Percentiles rank a stretch among this genome's conserved stretches.
Conservation (phyloP, 2,113 vertebrate species). For the Bungarus multicinctus region DNA sequence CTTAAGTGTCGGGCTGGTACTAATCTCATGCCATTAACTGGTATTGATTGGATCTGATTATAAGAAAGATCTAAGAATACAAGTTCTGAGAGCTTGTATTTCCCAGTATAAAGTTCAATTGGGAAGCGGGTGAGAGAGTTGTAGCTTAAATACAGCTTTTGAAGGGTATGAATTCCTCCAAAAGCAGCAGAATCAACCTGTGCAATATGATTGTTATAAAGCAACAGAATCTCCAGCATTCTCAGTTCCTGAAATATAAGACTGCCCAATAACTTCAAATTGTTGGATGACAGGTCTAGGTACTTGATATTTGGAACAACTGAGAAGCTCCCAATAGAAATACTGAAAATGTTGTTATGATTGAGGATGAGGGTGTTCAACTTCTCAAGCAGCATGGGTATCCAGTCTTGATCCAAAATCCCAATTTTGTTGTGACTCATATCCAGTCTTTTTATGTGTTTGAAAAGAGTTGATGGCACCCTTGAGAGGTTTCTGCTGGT, state of each 20-base stretch:
- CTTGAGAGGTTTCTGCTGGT: conserved; percentile 75
- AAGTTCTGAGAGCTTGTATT: conserved; percentile 69
- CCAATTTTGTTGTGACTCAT: conserved; percentile 80
- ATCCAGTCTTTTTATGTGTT: conserved; percentile 76
- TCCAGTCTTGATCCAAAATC: conserved; percentile 72
- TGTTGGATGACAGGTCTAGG: conserved; percentile 83
- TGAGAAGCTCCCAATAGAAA: conserved; percentile 71
- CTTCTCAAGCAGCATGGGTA: conserved; percentile 64
- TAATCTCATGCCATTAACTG: conserved; percentile 73
- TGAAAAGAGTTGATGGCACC: conserved; percentile 71
- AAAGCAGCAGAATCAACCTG: conserved; percentile 71
- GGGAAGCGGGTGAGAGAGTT: conserved; percentile 75
- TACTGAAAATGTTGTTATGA: conserved; percentile 73
- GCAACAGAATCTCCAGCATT: conserved; percentile 74
- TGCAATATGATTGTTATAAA: conserved; percentile 80
- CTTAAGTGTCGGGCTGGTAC: conserved; percentile 67
- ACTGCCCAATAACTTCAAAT: conserved; percentile 65
- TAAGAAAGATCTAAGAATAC: conserved; percentile 79
- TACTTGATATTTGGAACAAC: conserved; percentile 70
- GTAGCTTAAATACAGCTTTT: conserved; percentile 79
- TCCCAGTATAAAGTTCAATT: conserved; percentile 69
- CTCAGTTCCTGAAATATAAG: conserved; percentile 74
- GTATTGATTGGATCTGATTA: conserved; percentile 72
- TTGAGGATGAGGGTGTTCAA: conserved; percentile 74
- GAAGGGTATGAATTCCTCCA: conserved; percentile 67